Evolutionary conservation across 2,797 vertebrate species (phyloP).

Genomic region (Sebastes kiyomatsui): DNA sequence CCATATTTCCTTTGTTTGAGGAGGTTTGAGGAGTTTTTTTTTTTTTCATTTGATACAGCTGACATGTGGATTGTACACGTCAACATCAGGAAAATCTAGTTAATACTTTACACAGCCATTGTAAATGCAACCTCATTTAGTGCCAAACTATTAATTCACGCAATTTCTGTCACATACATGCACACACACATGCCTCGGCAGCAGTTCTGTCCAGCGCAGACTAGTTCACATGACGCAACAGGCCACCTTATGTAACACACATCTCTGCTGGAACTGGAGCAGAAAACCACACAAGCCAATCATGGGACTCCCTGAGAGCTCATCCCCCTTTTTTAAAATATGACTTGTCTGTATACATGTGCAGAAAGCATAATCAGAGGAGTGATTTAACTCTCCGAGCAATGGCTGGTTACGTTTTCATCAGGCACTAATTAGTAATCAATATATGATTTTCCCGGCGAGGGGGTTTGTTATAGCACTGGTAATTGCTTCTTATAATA

Average conservation of each 20-base stretch:
- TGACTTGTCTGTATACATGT: constrained; percentile 31
- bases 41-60: not conserved
- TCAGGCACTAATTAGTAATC: constrained; percentile 73
- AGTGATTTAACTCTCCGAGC: constrained; percentile 55
- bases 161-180: constrained; percentile 1
- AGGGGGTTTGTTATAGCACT: constrained; percentile 44
- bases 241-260: constrained; percentile 72
- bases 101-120: not conserved
- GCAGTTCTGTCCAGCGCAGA: constrained; percentile 52
- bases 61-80: not conserved
- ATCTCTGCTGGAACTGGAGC: constrained; percentile 71
- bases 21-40: not conserved
- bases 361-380: constrained; percentile 55
- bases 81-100: not conserved
- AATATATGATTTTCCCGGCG: constrained; percentile 65
- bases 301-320: constrained; percentile 7
- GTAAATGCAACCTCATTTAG: not conserved
- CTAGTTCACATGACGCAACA: constrained; percentile 60
- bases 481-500: constrained; percentile 72
- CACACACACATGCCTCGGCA: constrained; percentile 3
- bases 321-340: constrained; percentile 34
- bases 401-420: constrained; percentile 72
- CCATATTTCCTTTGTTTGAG: not conserved
- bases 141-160: not conserved
- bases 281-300: constrained; percentile 65